These are phyloP conservation scores for Glaucomys volans DNA, from an alignment of 2,113 vertebrate genomes.

Conservation along the genomic window DNA sequence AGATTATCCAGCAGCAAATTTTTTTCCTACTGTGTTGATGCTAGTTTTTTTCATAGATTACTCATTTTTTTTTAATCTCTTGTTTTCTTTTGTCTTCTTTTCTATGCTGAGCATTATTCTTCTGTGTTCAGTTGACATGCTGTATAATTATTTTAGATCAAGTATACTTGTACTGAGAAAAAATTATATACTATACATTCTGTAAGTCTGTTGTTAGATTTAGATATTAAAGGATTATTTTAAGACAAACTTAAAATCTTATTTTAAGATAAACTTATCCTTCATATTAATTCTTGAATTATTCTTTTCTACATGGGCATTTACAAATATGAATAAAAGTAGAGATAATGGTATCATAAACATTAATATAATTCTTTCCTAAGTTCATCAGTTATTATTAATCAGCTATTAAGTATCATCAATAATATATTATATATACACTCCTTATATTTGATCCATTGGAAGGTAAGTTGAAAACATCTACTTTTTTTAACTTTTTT, in stretches of 20 bases:
- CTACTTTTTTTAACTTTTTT: not conserved
- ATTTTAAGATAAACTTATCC: constrained; percentile 38
- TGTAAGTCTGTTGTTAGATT: constrained; percentile 25
- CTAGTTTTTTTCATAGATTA: constrained; percentile 36
- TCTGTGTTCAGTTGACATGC: not conserved
- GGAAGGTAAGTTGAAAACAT: not conserved
- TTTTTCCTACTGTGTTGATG: not conserved
- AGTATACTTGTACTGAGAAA: constrained; percentile 16
- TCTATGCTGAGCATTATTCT: not conserved
- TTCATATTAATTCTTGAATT: not conserved
- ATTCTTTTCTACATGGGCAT: not conserved
- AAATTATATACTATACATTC: constrained; percentile 32
- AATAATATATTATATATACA: not conserved
- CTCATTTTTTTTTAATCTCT: not conserved
- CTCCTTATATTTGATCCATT: not conserved
- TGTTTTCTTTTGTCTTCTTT: constrained; percentile 58
- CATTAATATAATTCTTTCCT: not conserved
- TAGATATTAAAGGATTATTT: constrained; percentile 47
- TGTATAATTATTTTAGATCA: constrained; percentile 59
- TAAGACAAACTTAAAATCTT: constrained; percentile 9
- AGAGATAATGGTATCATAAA: not conserved
- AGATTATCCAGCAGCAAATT: not conserved
- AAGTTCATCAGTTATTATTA: not conserved
- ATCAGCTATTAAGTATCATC: not conserved
- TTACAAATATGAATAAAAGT: not conserved